phyloP scores from a whole-genome alignment of 2,888 invertebrate species.

The Euplexia lucipara region DNA sequence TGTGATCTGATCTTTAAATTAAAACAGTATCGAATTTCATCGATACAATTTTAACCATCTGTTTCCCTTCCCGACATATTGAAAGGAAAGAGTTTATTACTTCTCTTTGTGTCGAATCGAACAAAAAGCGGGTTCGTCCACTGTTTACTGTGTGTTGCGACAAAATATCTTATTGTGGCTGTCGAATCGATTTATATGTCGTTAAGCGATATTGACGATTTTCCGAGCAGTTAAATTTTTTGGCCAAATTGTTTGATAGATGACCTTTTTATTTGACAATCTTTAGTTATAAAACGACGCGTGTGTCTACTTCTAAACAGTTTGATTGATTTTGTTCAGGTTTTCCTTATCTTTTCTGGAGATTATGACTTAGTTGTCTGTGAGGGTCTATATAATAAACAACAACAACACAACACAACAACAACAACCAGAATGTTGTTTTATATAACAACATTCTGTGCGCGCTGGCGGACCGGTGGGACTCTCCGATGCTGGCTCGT shows the following conservation, averaged over 20 bases:
- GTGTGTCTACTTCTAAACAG: not conserved
- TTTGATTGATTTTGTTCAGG: not conserved
- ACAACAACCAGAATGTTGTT: no score
- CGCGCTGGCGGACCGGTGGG: no score
- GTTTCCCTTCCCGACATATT: slow-evolving; percentile 64
- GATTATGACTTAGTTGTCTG: no score
- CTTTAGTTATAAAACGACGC: not conserved
- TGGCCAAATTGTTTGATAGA: slow-evolving; percentile 3
- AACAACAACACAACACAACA: no score
- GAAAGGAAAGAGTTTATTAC: slow-evolving; percentile 69
- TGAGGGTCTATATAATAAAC: no score
- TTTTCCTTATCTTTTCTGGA: no score
- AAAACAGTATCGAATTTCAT: slow-evolving; percentile 35
- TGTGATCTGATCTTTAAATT: slow-evolving; percentile 15
- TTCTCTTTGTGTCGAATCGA: slow-evolving; percentile 63
- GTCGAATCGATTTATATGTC: slow-evolving; percentile 55
- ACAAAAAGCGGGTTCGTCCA: slow-evolving; percentile 56
- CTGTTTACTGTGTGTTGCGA: slow-evolving; percentile 58
- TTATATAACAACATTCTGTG: no score
- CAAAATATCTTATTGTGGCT: slow-evolving; percentile 60
- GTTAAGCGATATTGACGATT: slow-evolving; percentile 40
- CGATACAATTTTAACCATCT: slow-evolving; percentile 60
- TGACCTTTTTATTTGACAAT: not conserved
- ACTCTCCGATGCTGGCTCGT: no score
- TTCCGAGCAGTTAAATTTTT: slow-evolving; percentile 17